A percentile compares a stretch with the other conserved stretches of the same genome.
Evolutionary conservation across 1,140 invertebrate genomes (phyloP).

Genomic region (Arion vulgaris): DNA sequence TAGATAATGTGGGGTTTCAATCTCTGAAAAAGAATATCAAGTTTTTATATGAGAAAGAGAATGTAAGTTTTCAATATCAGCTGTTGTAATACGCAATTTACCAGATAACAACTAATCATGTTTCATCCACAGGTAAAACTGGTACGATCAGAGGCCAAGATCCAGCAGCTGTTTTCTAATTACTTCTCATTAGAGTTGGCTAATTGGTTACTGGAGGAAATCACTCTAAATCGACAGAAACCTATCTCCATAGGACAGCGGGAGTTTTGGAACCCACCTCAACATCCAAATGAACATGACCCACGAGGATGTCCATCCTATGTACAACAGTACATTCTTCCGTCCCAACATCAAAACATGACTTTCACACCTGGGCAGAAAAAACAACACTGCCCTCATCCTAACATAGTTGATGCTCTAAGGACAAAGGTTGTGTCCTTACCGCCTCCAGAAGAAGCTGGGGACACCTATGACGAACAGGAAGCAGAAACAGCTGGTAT

Average conservation of each 20-base stretch:
- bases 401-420: constrained; percentile 62
- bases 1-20: no score
- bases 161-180: constrained; percentile 55
- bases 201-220: constrained; percentile 67
- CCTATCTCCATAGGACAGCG: constrained; percentile 57
- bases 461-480: not conserved
- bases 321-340: constrained; percentile 59
- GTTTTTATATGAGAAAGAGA: no score
- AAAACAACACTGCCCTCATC: constrained; percentile 62
- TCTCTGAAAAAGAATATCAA: no score
- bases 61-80: no score
- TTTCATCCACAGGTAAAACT: constrained; percentile 49
- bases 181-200: constrained; percentile 64
- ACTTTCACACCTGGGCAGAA: not conserved
- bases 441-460: constrained; percentile 43
- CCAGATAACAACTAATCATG: no score
- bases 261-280: constrained; percentile 65
- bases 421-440: constrained; percentile 38
- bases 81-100: no score
- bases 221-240: constrained; percentile 62
- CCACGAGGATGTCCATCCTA: constrained; percentile 66
- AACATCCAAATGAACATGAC: constrained; percentile 54
- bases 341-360: constrained; percentile 8
- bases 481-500: constrained; percentile 35
- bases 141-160: constrained; percentile 58